phyloP scores from a whole-genome alignment of 2,888 invertebrate species.

The Lumbricus terrestris region DNA sequence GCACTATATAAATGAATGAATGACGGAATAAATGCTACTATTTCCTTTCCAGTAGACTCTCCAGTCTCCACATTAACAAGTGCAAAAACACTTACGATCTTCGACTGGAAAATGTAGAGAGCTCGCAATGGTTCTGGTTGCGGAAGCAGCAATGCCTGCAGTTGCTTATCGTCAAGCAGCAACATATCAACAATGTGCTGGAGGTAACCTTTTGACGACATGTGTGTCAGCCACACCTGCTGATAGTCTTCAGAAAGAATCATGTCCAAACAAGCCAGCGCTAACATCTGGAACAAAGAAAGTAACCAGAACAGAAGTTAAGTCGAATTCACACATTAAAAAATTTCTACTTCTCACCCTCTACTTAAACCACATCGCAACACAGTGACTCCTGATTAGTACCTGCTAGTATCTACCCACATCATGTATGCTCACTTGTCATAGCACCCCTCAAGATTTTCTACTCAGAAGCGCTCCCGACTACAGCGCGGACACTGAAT shows the following conservation, averaged over 20 bases:
- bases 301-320: not conserved
- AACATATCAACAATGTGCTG: conserved; percentile 80
- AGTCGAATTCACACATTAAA: not conserved
- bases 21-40: not conserved
- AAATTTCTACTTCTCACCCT: not conserved
- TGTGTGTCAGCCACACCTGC: conserved; percentile 66
- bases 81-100: conserved; percentile 66
- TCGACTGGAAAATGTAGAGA: conserved; percentile 82
- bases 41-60: not conserved
- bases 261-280: conserved; percentile 78
- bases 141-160: conserved; percentile 55
- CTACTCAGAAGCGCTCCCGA: too few species aligned
- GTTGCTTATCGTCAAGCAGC: conserved; percentile 70
- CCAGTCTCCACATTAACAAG: too few species aligned
- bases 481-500: too few species aligned
- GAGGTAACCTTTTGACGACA: conserved; percentile 66
- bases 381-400: not conserved
- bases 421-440: too few species aligned
- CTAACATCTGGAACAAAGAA: conserved; percentile 68
- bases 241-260: conserved; percentile 70
- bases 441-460: too few species aligned
- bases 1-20: too few species aligned
- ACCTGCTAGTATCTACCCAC: not conserved
- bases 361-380: not conserved
- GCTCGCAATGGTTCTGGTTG: conserved; percentile 66